Base-by-base conservation (phyloP, 1,140 invertebrate species). In the Mercenaria mercenaria region DNA sequence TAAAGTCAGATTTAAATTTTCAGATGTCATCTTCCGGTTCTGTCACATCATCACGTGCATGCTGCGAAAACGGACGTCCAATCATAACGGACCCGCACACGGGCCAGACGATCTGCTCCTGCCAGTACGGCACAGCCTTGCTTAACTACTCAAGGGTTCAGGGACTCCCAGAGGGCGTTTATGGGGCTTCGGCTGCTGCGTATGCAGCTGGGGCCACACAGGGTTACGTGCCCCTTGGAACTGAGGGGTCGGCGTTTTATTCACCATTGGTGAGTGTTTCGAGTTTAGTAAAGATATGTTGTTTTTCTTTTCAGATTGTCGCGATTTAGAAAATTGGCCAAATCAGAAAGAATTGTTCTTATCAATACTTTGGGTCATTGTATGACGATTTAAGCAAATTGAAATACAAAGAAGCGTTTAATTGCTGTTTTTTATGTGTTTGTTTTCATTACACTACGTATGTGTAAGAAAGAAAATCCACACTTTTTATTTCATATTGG, bases 61-160 rank as follows among this genome's bases (percentile, higher is more conserved):
- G 98, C 96, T 99, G 98, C 96, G 98, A 99, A 95, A 98, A 98
- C 90, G 98, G 98, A 18, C 97, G 98, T 74, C 98, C 98, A 82
- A 98, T 99, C 94, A 98, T 99, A 97, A 99, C 98, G 43, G 98
- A 99, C 96, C 98, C 98, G 0, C 98, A 99, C 50, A 98, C 98
- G 29, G 99, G 99, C 13, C 98, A 99, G 95, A 98, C 98, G 23
- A 98, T 99, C 67, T 99, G 98, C 96, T 99, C 98, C 83, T 99
- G 99, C 96, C 98, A 99, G 96, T 99, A 99, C 96, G 98, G 93
- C 26, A 81, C 94, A 10, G 88, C 91, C 15, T 82, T 96, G 88
- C 91, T 94, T 2, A 98, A 97, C 95, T 98, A 95, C 97, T 98
- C 94, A 95, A 97, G 95, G 39, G 92, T 94, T 2, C 91, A 94